Conservation (phyloP, 2,797 vertebrate genomes). For the Pristis pectinata region DNA sequence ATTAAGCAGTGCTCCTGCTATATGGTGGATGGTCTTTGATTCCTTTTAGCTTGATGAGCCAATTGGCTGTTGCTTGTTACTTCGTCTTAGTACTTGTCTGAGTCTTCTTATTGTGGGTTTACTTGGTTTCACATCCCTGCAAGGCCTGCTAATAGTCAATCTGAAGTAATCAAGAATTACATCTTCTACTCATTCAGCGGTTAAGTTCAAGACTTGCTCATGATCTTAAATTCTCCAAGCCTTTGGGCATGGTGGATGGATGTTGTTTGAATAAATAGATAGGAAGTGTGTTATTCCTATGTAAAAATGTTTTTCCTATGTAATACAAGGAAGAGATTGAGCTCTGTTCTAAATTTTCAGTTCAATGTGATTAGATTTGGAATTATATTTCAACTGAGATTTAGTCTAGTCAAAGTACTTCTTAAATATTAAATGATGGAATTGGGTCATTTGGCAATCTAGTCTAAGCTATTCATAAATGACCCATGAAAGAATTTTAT, state of each 20-base stretch:
- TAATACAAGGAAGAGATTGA: background rate
- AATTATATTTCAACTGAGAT: background rate
- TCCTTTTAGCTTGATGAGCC: background rate
- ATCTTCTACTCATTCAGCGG: background rate
- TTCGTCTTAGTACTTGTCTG: background rate
- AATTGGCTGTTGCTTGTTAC: background rate
- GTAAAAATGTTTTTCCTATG: too few relatives aligned
- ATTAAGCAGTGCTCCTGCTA: too few relatives aligned
- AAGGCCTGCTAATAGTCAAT: background rate
- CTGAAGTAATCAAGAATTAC: background rate
- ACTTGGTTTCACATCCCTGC: background rate
- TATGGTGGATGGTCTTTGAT: background rate
- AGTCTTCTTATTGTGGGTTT: background rate
- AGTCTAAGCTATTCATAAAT: background rate
- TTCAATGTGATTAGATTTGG: background rate
- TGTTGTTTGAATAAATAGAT: background rate
- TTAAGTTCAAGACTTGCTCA: background rate
- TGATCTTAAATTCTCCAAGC: background rate
- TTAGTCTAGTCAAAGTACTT: background rate
- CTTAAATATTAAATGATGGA: background rate
- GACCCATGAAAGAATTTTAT: background rate
- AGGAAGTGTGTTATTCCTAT: background rate
- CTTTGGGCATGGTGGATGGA: background rate
- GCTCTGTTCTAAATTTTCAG: background rate
- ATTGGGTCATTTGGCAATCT: background rate